Evolutionary conservation across 2,113 vertebrate species (phyloP), one percentile per base, ranked within the genome.

Genomic region (Erythrolamprus reginae): DNA sequence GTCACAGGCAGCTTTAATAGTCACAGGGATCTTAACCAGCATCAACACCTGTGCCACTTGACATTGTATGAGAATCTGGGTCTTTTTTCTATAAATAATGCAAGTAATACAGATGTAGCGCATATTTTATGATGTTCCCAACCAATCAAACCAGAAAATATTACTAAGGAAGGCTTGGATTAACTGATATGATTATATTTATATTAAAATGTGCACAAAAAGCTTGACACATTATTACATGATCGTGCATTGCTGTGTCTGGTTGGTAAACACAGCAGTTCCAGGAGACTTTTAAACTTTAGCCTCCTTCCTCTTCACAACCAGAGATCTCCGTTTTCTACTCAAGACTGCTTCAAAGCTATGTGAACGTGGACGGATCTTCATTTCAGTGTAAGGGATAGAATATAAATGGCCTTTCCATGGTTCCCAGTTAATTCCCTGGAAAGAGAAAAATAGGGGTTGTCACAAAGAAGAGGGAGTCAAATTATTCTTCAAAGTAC

Each of bases 381-480:
- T 98, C 97, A 99, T 96, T 93, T 99, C 98, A 0, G 97, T 97
- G 88, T 97, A 98, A 92, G 98, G 97, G 19, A 99, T 98, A 91
- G 98, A 99, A 82, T 96, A 97, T 82, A 98, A 96, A 56, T 98
- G 98, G 90, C 98, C 98, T 96, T 98, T 99, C 98, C 98, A 98
- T 0, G 98, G 98, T 90, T 98, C 97, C 98, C 98, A 99, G 93
- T 99, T 99, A 92, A 99, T 97, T 1, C 98, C 97, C 98, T 99
- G 58, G 15, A 28, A 92, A 77, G 77, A 86, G 12, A 89, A 56
- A 77, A 45, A 91, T 50, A 61, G 45, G 45, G 45, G 45, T 45
- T 45, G 45, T 5, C 45, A 45, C 45, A 45, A 45, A 45, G 45
- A 45, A 45, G 45, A 45, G 45, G 45, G 45, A 45, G 45, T 45